phyloP scores from a whole-genome alignment of 37 sponge, comb jelly and placozoan species.

The Spongilla lacustris region DNA sequence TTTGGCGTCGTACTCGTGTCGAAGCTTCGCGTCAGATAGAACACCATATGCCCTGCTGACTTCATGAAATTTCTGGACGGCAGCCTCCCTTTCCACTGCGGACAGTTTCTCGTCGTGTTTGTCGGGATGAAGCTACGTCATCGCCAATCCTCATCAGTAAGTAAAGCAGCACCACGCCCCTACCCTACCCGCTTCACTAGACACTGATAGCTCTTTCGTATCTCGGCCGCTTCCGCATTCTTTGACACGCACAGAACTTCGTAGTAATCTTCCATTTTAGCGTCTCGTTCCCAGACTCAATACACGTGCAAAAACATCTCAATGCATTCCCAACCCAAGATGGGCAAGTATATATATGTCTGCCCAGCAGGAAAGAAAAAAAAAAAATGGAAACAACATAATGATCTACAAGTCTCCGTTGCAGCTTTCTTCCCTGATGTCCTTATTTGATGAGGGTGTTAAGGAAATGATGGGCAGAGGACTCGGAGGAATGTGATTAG shows the following conservation, averaged over 20 bases:
- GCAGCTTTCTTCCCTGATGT: not conserved
- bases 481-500: not conserved
- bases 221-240: conserved; percentile 20
- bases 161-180: not conserved
- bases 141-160: not conserved
- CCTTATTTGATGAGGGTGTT: not conserved
- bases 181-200: conserved; percentile 43
- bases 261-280: conserved; percentile 33
- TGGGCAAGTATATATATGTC: too few relatives aligned
- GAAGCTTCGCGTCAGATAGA: conserved; percentile 12
- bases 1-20: conserved; percentile 20
- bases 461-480: not conserved
- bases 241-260: conserved; percentile 7
- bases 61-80: conserved; percentile 20
- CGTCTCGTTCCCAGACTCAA: not conserved
- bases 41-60: conserved; percentile 28
- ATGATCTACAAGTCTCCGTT: not conserved
- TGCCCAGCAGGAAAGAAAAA: not conserved
- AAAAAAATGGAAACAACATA: not conserved
- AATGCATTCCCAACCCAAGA: too few relatives aligned
- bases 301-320: not conserved
- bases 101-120: conserved; percentile 5
- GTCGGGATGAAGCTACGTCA: conserved; percentile 39
- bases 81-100: conserved; percentile 21
- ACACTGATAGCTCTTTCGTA: conserved; percentile 45